Evolutionary conservation across 2,797 vertebrate species (phyloP).

Genomic region (Taeniopygia guttata): DNA sequence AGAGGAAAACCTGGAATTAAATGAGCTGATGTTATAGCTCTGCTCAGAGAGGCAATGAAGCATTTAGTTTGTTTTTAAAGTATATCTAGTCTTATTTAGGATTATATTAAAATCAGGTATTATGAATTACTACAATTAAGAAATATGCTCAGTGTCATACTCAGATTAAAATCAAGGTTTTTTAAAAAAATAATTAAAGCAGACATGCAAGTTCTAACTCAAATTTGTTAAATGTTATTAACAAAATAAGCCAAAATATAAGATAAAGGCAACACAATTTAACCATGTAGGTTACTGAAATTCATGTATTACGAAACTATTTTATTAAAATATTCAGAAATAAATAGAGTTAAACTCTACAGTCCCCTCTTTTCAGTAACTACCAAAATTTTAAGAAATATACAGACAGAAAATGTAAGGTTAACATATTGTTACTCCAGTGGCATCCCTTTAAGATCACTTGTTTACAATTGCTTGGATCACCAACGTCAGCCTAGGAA

Average conservation of each 20-base stretch:
- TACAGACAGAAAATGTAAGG: slow-evolving; percentile 94
- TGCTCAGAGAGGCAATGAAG: slow-evolving; percentile 28
- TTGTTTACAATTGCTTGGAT: slow-evolving; percentile 96
- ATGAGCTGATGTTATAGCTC: slow-evolving; percentile 77
- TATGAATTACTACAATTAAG: slow-evolving; percentile 78
- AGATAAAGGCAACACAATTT: slow-evolving; percentile 73
- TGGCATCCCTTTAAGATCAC: slow-evolving; percentile 97
- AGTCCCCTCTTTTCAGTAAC: slow-evolving; percentile 74
- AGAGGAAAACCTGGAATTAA: slow-evolving; percentile 91
- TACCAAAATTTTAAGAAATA: slow-evolving; percentile 79
- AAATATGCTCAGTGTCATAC: slow-evolving; percentile 81
- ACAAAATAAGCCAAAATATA: slow-evolving; percentile 74
- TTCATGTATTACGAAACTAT: slow-evolving; percentile 73
- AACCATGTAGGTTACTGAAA: slow-evolving; percentile 74
- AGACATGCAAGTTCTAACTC: slow-evolving; percentile 81
- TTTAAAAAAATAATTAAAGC: slow-evolving; percentile 72
- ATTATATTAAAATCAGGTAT: slow-evolving; percentile 76
- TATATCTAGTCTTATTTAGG: slow-evolving; percentile 73
- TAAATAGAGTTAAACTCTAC: slow-evolving; percentile 78
- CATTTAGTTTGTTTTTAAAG: slow-evolving; percentile 43
- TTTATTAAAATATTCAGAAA: slow-evolving; percentile 78
- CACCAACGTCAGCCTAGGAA: slow-evolving; percentile 94
- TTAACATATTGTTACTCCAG: slow-evolving; percentile 99
- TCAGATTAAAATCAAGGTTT: slow-evolving; percentile 72
- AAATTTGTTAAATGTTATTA: slow-evolving; percentile 80